Evolutionary conservation across 1,140 invertebrate species (phyloP), one percentile per base, ranked within the genome.

Genomic region (Dendroctonus valens): DNA sequence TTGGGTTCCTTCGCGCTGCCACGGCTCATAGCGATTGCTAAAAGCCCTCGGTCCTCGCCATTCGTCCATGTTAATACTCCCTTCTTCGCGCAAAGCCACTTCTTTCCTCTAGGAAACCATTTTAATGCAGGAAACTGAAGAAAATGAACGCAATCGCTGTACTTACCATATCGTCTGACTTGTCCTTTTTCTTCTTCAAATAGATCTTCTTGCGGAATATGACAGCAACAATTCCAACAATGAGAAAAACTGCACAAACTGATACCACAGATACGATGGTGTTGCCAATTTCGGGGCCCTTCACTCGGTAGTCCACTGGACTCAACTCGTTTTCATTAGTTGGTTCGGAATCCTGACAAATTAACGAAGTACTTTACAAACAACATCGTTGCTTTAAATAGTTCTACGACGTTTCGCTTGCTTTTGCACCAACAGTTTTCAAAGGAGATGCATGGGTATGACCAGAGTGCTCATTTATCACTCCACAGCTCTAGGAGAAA

Each of bases 21-120:
- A 92, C 41, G 87, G 84, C 65, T 92, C 90, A 75, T 93, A 93
- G 68, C 90, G 83, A 82, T 92, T 93, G 68, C 83, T 88, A 69
- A 87, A 85, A 12, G 89, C 89, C 69, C 87, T 84, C 6, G 89
- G 89, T 12, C 89, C 86, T 59, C 86, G 82, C 91, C 91, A 93
- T 69, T 88, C 84, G 69, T 87, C 87, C 74, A 89, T 69, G 3
- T 83, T 82, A 42, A 87, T 77, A 50, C 80, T 83, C 38, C 85
- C 81, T 67, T 87, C 84, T 64, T 86, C 85, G 9, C 65, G 12
- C 81, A 82, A 46, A 84, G 73, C 8, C 5, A 77, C 79, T 69
- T 83, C 81, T 69, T 87, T 87, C 12, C 75, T 75, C 84, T 86
- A 60, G 9, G 77, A 77, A 67, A 70, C 59, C 11, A 40, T 41